These are phyloP conservation scores for Nasonovia ribisnigri DNA, from an alignment of 2,888 invertebrate species.

Conservation along the genomic window DNA sequence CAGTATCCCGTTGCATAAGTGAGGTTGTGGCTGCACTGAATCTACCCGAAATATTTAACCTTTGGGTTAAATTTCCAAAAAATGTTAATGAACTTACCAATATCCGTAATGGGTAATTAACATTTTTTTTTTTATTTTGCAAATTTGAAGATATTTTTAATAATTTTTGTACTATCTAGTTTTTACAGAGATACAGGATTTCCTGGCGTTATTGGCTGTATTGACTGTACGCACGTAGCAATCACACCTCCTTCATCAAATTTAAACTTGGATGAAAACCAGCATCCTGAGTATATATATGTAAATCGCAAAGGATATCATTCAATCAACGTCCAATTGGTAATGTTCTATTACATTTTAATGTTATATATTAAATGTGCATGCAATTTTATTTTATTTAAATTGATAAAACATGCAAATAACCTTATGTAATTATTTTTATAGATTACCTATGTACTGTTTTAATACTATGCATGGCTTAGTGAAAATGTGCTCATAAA, in stretches of 20 bases:
- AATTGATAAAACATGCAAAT: background rate
- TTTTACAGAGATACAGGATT: too few relatives aligned
- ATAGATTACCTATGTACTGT: too few relatives aligned
- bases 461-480: too few relatives aligned
- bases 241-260: slow-evolving; percentile 19
- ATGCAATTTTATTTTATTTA: too few relatives aligned
- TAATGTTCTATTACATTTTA: background rate
- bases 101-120: background rate
- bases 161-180: background rate
- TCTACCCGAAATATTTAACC: background rate
- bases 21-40: too few relatives aligned
- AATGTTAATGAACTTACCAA: background rate
- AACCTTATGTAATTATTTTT: background rate
- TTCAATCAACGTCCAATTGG: slow-evolving; percentile 27
- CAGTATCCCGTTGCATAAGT: slow-evolving; percentile 53
- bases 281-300: slow-evolving; percentile 31
- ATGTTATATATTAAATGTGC: too few relatives aligned
- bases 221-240: background rate
- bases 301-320: slow-evolving; percentile 21
- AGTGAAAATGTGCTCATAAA: background rate
- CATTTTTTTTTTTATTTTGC: background rate
- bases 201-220: too few relatives aligned
- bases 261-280: slow-evolving; percentile 43
- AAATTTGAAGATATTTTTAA: background rate
- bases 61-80: background rate